Evolutionary conservation across 2,113 vertebrate species (phyloP).

Genomic region (Delphinus delphis): DNA sequence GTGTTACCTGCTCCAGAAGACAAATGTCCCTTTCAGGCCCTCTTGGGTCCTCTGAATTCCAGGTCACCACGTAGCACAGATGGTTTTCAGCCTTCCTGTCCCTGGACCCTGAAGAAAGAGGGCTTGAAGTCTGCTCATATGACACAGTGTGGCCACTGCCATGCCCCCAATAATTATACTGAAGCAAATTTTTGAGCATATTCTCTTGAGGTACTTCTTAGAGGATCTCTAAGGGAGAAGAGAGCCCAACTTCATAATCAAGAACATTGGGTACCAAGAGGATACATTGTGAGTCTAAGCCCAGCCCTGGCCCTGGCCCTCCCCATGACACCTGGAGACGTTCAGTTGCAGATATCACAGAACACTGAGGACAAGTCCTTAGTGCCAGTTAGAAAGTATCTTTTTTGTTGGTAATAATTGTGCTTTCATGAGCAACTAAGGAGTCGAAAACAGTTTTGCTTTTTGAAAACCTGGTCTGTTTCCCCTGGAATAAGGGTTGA

Average conservation of each 20-base stretch:
- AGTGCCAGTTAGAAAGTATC: background rate
- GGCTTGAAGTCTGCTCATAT: background rate
- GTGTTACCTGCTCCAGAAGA: background rate
- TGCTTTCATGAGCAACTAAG: slow-evolving; percentile 11
- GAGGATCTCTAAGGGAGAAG: background rate
- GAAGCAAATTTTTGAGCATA: background rate
- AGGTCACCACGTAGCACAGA: background rate
- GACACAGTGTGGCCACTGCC: background rate
- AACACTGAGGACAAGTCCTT: slow-evolving; percentile 2
- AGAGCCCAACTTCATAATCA: background rate
- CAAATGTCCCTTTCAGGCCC: background rate
- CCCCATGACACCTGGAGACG: background rate
- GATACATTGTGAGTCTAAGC: background rate
- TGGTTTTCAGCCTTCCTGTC: background rate
- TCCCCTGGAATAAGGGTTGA: background rate
- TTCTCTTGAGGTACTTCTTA: background rate
- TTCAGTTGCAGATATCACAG: background rate
- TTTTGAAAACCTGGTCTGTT: slow-evolving; percentile 25
- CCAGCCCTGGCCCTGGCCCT: background rate
- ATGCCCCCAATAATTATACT: background rate
- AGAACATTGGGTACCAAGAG: background rate
- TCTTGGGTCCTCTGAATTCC: background rate
- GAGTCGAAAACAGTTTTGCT: background rate
- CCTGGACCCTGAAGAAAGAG: background rate
- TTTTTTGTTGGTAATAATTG: slow-evolving; percentile 20